Base-by-base conservation (phyloP, 1,140 invertebrate genomes). In the Oryctes rhinoceros region DNA sequence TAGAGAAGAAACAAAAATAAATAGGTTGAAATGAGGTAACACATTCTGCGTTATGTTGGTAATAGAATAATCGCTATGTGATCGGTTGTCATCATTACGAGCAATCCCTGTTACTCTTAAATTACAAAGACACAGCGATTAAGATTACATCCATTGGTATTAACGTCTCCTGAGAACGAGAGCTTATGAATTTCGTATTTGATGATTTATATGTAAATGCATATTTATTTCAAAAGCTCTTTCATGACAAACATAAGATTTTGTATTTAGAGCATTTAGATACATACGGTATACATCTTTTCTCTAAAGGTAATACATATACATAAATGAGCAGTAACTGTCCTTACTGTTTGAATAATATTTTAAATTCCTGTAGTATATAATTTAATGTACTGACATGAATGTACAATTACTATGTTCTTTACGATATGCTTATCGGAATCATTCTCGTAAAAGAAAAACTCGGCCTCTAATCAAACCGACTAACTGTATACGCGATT, bases 381-480 rank as follows among this genome's bases (percentile, higher is more conserved):
- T 35, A 71, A 71, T 30, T 71, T 71, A 35, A 71, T 37, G 65
- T 24, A n/a, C 53, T 59, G 53, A 59, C 53, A 59, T 59, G 53
- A 59, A 71, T 71, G 24, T 71, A 71, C 65, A 71, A 71, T 71
- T 71, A 71, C 65, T 13, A 35, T 10, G 18, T 71, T 71, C 65
- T 71, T 71, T 71, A 71, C 65, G 24, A 24, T 71, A 13, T 24
- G 24, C 65, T 71, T 71, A 30, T 71, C 65, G 65, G 65, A 71
- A 71, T 24, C 24, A 71, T 37, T 13, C 35, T 71, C 24, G 24
- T 71, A 71, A 71, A 15, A 18, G 65, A 67, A 71, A 71, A 71
- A 71, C 35, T 37, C 65, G 18, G 24, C 35, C 24, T 71, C 65
- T 37, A 37, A 71, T 71, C 65, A 71, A 71, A 71, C 24, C 65